Evolutionary conservation across 2,113 vertebrate genomes (phyloP).

Genomic region (Rallus limicola): DNA sequence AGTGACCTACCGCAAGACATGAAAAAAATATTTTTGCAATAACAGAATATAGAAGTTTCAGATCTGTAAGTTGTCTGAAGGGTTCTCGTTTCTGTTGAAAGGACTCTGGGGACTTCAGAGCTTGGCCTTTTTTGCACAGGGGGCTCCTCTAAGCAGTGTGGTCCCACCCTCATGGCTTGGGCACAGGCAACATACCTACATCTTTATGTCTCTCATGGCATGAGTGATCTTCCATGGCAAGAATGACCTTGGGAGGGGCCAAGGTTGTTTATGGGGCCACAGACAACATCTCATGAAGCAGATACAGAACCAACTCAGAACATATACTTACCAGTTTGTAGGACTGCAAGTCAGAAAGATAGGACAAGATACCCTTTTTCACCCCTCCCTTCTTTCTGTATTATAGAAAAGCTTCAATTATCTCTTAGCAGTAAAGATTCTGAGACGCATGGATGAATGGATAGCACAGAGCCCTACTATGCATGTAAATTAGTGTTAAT

Average conservation of each 20-base stretch:
- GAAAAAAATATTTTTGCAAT: not conserved
- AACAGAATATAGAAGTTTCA: not conserved
- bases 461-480: not conserved
- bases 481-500: conserved; percentile 42
- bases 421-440: not conserved
- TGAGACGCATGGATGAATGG: not conserved
- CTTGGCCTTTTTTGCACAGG: not conserved
- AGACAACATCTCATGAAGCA: not conserved
- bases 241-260: not conserved
- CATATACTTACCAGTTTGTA: not conserved
- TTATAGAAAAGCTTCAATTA: not conserved
- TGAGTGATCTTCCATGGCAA: not conserved
- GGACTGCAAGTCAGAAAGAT: not conserved
- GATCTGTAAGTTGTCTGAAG: not conserved
- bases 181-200: not conserved
- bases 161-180: not conserved
- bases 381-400: not conserved
- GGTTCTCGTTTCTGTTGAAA: not conserved
- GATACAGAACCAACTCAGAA: not conserved
- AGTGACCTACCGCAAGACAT: not conserved
- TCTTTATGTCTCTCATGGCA: not conserved
- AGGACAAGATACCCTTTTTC: not conserved
- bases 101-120: not conserved
- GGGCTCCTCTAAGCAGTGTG: not conserved
- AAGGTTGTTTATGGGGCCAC: too few species aligned